Percentiles rank a stretch among this genome's conserved stretches.
Conservation (phyloP, 2,888 invertebrate genomes). For the Cantharis lateralis region DNA sequence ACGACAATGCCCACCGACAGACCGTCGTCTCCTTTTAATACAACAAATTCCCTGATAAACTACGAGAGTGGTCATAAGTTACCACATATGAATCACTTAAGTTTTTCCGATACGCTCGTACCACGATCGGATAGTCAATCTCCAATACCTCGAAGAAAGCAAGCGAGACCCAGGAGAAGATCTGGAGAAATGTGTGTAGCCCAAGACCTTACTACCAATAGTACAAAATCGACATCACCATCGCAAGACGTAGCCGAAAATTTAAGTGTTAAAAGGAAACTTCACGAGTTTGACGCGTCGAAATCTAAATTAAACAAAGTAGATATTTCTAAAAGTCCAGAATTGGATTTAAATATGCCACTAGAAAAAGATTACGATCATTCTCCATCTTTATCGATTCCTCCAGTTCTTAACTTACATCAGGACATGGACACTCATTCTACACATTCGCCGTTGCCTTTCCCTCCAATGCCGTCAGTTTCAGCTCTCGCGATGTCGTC, state of each 20-base stretch:
- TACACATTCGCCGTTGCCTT: constrained; percentile 64
- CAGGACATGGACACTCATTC: constrained; percentile 52
- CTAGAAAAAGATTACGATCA: constrained; percentile 55
- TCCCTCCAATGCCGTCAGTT: constrained; percentile 75
- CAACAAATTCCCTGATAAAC: constrained; percentile 40
- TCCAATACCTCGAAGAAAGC: constrained; percentile 83
- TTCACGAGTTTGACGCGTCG: constrained; percentile 49
- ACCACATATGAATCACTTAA: constrained; percentile 56
- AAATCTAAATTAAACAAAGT: constrained; percentile 25
- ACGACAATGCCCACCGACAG: constrained; percentile 39
- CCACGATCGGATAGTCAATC: constrained; percentile 66
- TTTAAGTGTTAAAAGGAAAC: constrained; percentile 64
- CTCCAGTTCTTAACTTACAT: constrained; percentile 62
- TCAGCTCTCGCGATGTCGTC: constrained; percentile 80
- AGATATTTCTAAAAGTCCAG: constrained; percentile 46
- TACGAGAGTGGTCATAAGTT: constrained; percentile 56
- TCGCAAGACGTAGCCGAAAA: constrained; percentile 60
- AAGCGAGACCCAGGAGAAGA: constrained; percentile 82
- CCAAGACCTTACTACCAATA: constrained; percentile 62
- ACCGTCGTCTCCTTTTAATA: constrained; percentile 49
- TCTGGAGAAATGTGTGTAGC: constrained; percentile 74
- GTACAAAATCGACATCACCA: constrained; percentile 34
- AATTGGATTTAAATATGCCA: constrained; percentile 50
- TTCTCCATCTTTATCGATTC: constrained; percentile 59
- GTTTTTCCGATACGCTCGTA: constrained; percentile 52